phyloP scores from a whole-genome alignment of 1,140 invertebrate genomes.

The Trichonephila clavipes region DNA sequence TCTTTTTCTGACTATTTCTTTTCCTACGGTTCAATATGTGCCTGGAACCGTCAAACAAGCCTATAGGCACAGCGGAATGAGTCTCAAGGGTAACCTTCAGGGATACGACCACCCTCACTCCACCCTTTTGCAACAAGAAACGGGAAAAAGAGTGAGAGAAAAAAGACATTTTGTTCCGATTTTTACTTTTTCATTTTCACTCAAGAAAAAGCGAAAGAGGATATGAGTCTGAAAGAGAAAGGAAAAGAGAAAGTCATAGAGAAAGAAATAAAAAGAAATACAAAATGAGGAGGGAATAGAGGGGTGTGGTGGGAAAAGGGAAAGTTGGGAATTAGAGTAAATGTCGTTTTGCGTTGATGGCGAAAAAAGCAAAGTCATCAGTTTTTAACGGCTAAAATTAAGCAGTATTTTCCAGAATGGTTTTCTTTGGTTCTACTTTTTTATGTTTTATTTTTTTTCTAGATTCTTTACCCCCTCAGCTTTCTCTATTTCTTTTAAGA shows the following conservation, averaged over 20 bases:
- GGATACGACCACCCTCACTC: constrained; percentile 2
- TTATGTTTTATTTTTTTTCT: background rate
- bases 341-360: constrained; percentile 72
- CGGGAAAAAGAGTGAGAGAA: constrained; percentile 4
- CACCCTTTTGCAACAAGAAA: background rate
- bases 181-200: constrained; percentile 67
- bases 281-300: constrained; percentile 17
- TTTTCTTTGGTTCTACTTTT: constrained; percentile 41
- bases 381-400: constrained; percentile 75
- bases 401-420: constrained; percentile 62
- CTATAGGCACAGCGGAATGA: constrained; percentile 52
- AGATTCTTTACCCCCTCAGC: background rate
- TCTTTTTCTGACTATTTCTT: background rate
- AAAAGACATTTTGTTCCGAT: constrained; percentile 68
- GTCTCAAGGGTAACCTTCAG: constrained; percentile 47
- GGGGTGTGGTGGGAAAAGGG: background rate
- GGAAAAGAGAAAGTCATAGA: background rate
- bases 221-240: constrained; percentile 14
- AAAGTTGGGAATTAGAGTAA: constrained; percentile 55
- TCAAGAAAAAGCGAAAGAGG: constrained; percentile 37
- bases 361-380: constrained; percentile 72
- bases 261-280: constrained; percentile 20
- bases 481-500: background rate
- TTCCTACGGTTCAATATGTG: constrained; percentile 24
- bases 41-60: constrained; percentile 32